Conservation (phyloP, 2,888 invertebrate genomes). For the Meteorus colon region DNA sequence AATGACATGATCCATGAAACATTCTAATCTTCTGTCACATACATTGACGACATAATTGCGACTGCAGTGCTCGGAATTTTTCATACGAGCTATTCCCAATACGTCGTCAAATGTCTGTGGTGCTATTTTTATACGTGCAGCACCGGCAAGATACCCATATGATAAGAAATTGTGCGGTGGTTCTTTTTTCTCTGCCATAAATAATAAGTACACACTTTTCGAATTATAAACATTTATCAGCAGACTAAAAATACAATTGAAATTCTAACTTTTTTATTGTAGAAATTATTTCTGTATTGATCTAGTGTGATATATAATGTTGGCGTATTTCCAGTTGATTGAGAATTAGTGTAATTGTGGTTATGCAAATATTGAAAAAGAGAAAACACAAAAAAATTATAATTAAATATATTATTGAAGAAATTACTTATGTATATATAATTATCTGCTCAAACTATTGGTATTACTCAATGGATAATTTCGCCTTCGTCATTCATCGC, state of each 20-base stretch:
- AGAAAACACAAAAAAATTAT: not conserved
- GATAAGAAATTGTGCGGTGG: not conserved
- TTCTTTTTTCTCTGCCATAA: slow-evolving; percentile 15
- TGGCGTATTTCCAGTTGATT: not conserved
- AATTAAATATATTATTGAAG: not conserved
- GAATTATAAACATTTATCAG: not conserved
- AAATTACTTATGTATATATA: not conserved
- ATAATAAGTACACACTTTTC: not conserved
- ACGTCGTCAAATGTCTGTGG: slow-evolving; percentile 33
- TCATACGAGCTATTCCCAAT: slow-evolving; percentile 2
- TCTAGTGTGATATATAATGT: slow-evolving; percentile 15
- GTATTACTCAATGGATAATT: not conserved
- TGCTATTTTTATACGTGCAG: slow-evolving; percentile 41
- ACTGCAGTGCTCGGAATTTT: not conserved
- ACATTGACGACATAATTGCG: slow-evolving; percentile 9
- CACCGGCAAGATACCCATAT: slow-evolving; percentile 17
- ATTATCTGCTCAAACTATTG: not conserved
- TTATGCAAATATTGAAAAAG: not conserved
- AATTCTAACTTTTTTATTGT: slow-evolving; percentile 5
- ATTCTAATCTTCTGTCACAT: slow-evolving; percentile 9
- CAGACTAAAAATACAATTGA: slow-evolving; percentile 1
- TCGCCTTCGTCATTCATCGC: not conserved
- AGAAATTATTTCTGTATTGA: slow-evolving; percentile 8
- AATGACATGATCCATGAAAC: not conserved
- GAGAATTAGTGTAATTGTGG: not conserved